Evolutionary conservation across 2,797 vertebrate species (phyloP).

Genomic region (Momotus momota): DNA sequence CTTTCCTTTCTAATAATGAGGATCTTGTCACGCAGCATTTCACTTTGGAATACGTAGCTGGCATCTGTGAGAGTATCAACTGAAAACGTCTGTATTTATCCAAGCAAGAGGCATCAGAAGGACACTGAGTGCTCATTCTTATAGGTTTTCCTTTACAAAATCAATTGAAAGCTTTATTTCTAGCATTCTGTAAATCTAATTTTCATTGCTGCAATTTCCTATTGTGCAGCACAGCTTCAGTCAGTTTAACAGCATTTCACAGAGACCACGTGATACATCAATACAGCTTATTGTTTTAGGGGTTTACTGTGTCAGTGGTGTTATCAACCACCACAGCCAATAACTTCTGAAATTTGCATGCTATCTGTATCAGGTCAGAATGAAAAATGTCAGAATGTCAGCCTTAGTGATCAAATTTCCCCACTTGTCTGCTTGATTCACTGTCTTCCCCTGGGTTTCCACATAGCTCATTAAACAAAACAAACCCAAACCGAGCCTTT

Average conservation of each 20-base stretch:
- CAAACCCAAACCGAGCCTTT: not conserved
- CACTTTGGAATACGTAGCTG: not conserved
- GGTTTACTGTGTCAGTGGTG: not conserved
- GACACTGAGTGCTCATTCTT: not conserved
- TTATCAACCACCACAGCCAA: not conserved
- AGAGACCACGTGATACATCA: not conserved
- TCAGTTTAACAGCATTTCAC: not conserved
- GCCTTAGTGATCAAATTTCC: not conserved
- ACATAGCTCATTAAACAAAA: constrained; percentile 5
- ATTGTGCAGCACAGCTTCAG: not conserved
- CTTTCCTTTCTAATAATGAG: not conserved
- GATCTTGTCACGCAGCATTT: not conserved
- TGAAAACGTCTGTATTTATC: not conserved
- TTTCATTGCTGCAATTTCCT: not conserved
- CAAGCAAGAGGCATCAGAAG: not conserved
- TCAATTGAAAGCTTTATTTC: not conserved
- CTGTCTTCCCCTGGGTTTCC: not conserved
- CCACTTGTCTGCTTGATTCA: not conserved
- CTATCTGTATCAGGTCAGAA: not conserved
- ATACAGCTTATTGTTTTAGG: not conserved
- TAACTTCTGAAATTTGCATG: not conserved
- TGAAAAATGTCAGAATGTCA: not conserved
- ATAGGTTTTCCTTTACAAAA: not conserved
- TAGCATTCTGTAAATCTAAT: not conserved
- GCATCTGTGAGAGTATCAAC: not conserved